These are phyloP conservation scores for Brachyalestes nurse DNA, from an alignment of 2,797 vertebrate genomes.

Conservation along the genomic window DNA sequence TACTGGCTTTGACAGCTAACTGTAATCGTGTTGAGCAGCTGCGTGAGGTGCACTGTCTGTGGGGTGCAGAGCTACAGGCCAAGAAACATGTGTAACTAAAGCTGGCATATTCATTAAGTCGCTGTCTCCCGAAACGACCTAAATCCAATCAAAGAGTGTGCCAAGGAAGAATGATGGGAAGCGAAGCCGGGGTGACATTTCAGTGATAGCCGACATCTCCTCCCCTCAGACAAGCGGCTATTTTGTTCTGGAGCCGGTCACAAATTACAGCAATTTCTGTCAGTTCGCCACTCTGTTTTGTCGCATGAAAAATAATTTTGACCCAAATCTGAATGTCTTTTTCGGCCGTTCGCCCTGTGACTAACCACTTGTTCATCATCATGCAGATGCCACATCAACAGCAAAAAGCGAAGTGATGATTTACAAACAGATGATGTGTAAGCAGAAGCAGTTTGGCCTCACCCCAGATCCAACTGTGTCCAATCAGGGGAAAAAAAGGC, in stretches of 20 bases:
- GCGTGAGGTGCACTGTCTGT: conserved; percentile 27
- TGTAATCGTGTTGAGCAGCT: conserved; percentile 27
- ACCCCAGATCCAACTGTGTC: conserved; percentile 17
- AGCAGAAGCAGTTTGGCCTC: conserved; percentile 12
- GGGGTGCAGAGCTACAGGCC: conserved; percentile 34
- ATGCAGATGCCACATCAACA: neutral
- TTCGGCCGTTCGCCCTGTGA: conserved; percentile 11
- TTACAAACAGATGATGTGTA: conserved; percentile 13
- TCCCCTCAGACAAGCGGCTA: conserved; percentile 42
- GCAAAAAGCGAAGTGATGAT: conserved; percentile 9
- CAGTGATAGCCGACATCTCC: conserved; percentile 50
- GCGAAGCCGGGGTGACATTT: conserved; percentile 56
- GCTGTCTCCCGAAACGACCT: conserved; percentile 55
- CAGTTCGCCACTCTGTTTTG: conserved; percentile 48
- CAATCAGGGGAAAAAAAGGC: neutral
- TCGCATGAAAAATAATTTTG: conserved; percentile 44
- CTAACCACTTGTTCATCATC: conserved; percentile 14
- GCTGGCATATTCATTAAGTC: conserved; percentile 61
- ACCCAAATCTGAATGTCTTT: conserved; percentile 34
- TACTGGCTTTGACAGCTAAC: conserved; percentile 28
- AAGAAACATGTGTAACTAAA: conserved; percentile 52
- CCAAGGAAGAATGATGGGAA: conserved; percentile 53
- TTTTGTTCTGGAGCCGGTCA: conserved; percentile 32
- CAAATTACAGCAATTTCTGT: conserved; percentile 60
- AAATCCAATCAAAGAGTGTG: conserved; percentile 58